Base-by-base conservation (phyloP, 2,888 invertebrate genomes). In the Calephelis perditalis region DNA sequence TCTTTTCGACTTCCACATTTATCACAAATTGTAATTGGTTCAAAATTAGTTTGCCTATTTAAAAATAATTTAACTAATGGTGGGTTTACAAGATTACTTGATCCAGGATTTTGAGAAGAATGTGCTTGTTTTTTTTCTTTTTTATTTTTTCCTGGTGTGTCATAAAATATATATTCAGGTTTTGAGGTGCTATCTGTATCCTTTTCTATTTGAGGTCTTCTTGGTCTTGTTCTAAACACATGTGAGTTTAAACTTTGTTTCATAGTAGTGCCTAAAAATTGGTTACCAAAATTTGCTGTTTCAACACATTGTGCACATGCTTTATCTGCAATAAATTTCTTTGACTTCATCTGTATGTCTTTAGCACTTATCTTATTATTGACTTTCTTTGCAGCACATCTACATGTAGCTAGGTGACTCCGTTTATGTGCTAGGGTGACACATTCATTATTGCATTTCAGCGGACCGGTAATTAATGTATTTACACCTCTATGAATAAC, bases 341-440 rank as follows among this genome's bases (percentile, higher is more conserved):
- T 40, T 61, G 67, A 45, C 64, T 65, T 37, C 63, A 78, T 79
- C 67, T 82, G 82, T 55, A 75, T 73, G 60, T 71, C 68, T 64
- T 81, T 81, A 4, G 67, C 61, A 10, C 61, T 73, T 5, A 44
- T 54, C 68, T 70, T 73, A 15, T 69, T 73, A 12, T 62, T 66
- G 9, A 37, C 58, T 35, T 62, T 67, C 63, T 67, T 73, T 9
- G 64, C 62, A 7, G 61, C 58, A 64, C 73, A 74, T 69, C 73
- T 78, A 63, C 80, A 81, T 56, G 47, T 62, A 57, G 64, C 6
- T 40, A 40, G 6, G 6, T 40, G 67, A 11, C 76, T 71, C 49
- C 80, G 74, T 65, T 67, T 79, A 15, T 77, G 77, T 8, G 84
- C 70, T 59, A 71, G 64, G 2, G 84, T 84, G n/a, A 81, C 62